Evolutionary conservation across 2,888 invertebrate species (phyloP), one percentile per base, ranked within the genome.

Genomic region (Ormyrus thymus): DNA sequence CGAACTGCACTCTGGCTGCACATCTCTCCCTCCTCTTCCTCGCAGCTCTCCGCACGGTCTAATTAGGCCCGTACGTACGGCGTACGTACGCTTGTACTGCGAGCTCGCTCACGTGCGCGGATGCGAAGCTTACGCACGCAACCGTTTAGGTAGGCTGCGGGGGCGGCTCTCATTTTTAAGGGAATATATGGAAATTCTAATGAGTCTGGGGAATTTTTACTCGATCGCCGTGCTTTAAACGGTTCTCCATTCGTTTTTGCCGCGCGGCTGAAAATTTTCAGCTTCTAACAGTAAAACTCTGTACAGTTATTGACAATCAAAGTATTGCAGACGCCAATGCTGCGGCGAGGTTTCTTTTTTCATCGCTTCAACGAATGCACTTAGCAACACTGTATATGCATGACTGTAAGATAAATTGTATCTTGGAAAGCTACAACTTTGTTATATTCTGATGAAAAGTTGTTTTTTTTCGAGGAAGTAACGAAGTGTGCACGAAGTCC

Each of bases 1-100:
- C 66, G 72, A 77, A 61, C 77, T 48, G 11, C 56, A 66, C 6
- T 13, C 56, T 43, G 10, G 43, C 71, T 51, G 53, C 29, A 64
- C 29, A 13, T 43, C 70, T 70, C 46, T 48, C 59, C 15, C 74
- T 46, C 46, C 13, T 13, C 79, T n/a, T 43, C n/a, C 58, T 74
- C 66, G 68, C n/a, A 9, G 56, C 15, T 64, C 72, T 15, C 29
- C 56, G 66, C 81, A 76, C 77, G 77, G 76, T 81, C 78, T 80
- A 81, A 81, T 79, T 78, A 81, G 73, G 64, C 65, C 13, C 53
- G 48, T 46, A 13, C 55, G 51, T 56, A 62, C 68, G 13, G 45
- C 29, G 65, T 45, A 51, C 15, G 55, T 59, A 7, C 55, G n/a
- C 15, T 5, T 56, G 29, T 62, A 7, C 45, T 10, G 46, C n/a